Evolutionary conservation across 2,888 invertebrate species (phyloP), one percentile per base, ranked within the genome.

Genomic region (Epistrophe eligans): DNA sequence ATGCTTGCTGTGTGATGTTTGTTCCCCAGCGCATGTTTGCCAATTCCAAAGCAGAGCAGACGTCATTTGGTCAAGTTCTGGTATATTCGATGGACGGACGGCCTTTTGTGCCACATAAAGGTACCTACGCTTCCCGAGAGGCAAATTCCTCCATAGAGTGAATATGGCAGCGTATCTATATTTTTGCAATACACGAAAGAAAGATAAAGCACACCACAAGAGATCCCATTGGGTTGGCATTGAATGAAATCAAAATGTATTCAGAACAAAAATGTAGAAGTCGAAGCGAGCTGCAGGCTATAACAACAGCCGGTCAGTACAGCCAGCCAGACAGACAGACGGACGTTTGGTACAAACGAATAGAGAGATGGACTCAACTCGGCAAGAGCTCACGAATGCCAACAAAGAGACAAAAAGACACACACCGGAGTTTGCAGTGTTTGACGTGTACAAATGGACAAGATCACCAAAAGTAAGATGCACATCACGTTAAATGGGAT

Each of bases 391-490:
- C 76, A 60, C 38, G 43, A 52, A 60, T 24, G 17, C 40, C n/a
- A 50, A 45, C 43, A 19, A 64, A 48, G 35, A 50, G 28, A 15
- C 15, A 60, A 52, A 48, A 38, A 28, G 28, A 19, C 64, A 50
- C 64, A 50, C 45, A 58, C 70, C 67, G 43, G 38, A 40, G 66
- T 66, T 52, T 72, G 79, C 24, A 24, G 24, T 87, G 83, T 66
- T 74, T 87, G 87, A 87, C 87, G 83, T 74, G 79, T 76, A 87
- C 76, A 87, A 87, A 87, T 87, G 87, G 83, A 87, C 87, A 60
- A 83, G 87, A 87, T 87, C 87, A 87, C 87, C 87, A 60, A 87
- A 87, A 87, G 87, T 87, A 87, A 87, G 83, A 83, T 87, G 87
- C 87, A 83, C 87, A 87, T 87, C 87, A 87, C 76, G 83, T 87